Percentiles rank a stretch among this genome's conserved stretches.
These are phyloP conservation scores for Ophion ventricosus DNA, from an alignment of 2,888 invertebrate genomes.

Conservation along the genomic window DNA sequence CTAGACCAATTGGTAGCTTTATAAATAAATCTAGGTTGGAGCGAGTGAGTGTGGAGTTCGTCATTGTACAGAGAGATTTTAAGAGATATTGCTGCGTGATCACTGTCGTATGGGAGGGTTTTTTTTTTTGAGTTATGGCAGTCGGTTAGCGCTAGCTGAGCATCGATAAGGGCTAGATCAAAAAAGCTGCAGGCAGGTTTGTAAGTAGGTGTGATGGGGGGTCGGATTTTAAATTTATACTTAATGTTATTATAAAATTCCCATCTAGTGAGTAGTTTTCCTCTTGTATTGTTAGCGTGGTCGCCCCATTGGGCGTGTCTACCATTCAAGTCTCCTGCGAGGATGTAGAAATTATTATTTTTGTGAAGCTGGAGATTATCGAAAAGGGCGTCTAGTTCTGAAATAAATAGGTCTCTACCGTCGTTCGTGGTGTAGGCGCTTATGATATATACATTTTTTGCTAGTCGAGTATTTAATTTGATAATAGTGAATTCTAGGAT, in stretches of 20 bases:
- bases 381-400: slow-evolving; percentile 15
- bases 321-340: slow-evolving; percentile 29
- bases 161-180: slow-evolving; percentile 16
- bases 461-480: background rate
- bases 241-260: background rate
- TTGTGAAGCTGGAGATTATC: background rate
- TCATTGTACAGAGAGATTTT: background rate
- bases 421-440: slow-evolving; percentile 12
- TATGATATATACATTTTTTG: slow-evolving; percentile 10
- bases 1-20: slow-evolving; percentile 26
- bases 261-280: background rate
- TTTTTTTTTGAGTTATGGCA: background rate
- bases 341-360: slow-evolving; percentile 11
- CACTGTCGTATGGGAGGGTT: slow-evolving; percentile 39
- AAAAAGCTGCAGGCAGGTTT: slow-evolving; percentile 8
- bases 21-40: background rate
- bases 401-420: background rate
- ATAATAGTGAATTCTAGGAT: background rate
- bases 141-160: background rate
- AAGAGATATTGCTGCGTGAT: slow-evolving; percentile 27
- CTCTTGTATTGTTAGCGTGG: background rate
- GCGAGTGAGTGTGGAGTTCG: background rate
- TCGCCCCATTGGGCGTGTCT: slow-evolving; percentile 10
- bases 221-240: background rate
- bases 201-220: background rate